Base-by-base conservation (phyloP, 1,140 invertebrate species). In the Scaptomyza montana region DNA sequence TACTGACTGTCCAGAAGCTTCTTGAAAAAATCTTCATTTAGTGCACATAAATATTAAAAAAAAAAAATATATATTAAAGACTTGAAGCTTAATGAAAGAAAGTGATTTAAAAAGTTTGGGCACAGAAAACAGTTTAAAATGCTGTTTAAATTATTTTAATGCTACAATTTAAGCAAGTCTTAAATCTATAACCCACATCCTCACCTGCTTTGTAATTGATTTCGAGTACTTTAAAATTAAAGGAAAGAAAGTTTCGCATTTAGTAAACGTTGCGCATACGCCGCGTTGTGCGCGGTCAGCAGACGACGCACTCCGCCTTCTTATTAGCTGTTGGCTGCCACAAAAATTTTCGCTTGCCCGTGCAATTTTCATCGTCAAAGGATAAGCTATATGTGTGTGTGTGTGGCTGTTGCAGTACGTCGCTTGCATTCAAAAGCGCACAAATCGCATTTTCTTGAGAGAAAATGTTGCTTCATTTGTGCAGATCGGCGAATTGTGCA, bases 401-500 rank as follows among this genome's bases (percentile, higher is more conserved):
- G 72, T 12, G 21, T 9, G 63, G 74, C 64, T 56, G 68, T 76
- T 80, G 59, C 21, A 25, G 84, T 78, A 87, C 82, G 84, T 71
- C 64, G 66, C 84, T 79, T 87, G 84, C 82, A 89, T 87, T 87
- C 78, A 87, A 87, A 87, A 86, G 82, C 82, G 82, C 84, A 82
- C 79, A 89, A 89, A 89, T 89, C 84, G 84, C 84, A 89, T 89
- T 89, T 89, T 87, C 77, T 84, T 79, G 77, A 80, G 69, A 74
- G 84, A 89, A 89, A 89, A 89, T 89, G 85, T 89, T 80, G 84
- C 84, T 89, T 89, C 85, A 89, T 89, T 89, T 89, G 84, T 87
- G 79, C 85, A 81, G 78, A 65, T 63, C 78, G 74, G 63, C 70
- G 79, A 80, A 66, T 89, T 87, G 84, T 87, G 81, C 89, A 84